Evolutionary conservation across 2,888 invertebrate species (phyloP), one percentile per base, ranked within the genome.

Genomic region (Coleophora flavipennella): DNA sequence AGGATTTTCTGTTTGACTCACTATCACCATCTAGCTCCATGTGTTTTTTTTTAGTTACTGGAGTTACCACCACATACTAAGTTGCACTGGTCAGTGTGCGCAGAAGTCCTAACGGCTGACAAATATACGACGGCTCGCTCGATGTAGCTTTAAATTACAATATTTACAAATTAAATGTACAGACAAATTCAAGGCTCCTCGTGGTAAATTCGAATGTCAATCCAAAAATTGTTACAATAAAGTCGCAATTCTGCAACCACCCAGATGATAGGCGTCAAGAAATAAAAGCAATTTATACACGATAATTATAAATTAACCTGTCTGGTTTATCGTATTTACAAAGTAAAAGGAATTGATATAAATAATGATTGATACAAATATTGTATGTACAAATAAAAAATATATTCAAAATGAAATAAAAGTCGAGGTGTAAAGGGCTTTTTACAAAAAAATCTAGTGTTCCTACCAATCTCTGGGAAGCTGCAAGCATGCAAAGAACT

Each of bases 161-260:
- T 80, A 79, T 78, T 76, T 78, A 83, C 77, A 81, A 73, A 76
- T 67, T 55, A 67, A 77, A 73, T 67, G 65, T 70, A 74, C 70
- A 73, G 61, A 71, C 61, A 68, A 67, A 58, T 59, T 57, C 65
- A 75, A 76, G 72, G 71, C 73, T 71, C 61, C 61, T 66, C 62
- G 64, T 68, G 73, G 61, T 70, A 63, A 67, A 69, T 67, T 68
- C 62, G 57, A 67, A 69, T 64, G 50, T 59, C 59, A 59, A 64
- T 65, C 59, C 66, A 65, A 69, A 67, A 64, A 53, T 46, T 53
- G 47, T 39, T 42, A 50, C 50, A 45, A 53, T 41, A 36, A 42
- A 37, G 36, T 29, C 13, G 51, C 68, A 61, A 53, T 50, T 62
- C 59, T 62, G 62, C 65, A 72, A 67, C 71, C 67, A 65, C 66